Evolutionary conservation across 2,797 vertebrate species (phyloP).

Genomic region (Syncerus caffer): DNA sequence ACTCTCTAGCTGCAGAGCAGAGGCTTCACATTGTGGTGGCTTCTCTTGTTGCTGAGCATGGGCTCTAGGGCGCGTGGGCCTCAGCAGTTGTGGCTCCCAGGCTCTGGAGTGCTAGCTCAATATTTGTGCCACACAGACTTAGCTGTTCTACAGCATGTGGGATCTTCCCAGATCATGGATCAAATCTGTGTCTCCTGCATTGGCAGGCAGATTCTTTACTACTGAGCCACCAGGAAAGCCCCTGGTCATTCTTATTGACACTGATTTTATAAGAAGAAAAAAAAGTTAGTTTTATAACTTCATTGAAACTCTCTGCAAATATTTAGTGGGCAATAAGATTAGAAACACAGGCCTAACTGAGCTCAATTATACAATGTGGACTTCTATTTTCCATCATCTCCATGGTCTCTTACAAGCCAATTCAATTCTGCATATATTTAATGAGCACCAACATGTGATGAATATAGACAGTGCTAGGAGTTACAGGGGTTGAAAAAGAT

Average conservation of each 20-base stretch:
- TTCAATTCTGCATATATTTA: slow-evolving; percentile 17
- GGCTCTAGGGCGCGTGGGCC: neutral
- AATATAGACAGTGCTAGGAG: neutral
- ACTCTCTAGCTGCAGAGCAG: neutral
- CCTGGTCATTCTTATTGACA: neutral
- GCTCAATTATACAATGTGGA: neutral
- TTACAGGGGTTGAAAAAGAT: neutral
- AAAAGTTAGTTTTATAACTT: neutral
- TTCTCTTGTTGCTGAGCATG: neutral
- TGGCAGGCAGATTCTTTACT: neutral
- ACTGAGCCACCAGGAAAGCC: neutral
- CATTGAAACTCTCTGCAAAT: slow-evolving; percentile 9
- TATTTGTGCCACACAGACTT: neutral
- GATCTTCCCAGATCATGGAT: neutral
- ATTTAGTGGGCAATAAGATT: neutral
- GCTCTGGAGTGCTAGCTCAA: neutral
- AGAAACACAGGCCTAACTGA: neutral
- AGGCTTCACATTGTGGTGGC: neutral
- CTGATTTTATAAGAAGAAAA: neutral
- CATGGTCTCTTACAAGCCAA: neutral
- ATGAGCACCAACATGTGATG: neutral
- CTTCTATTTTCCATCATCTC: neutral
- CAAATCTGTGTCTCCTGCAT: neutral
- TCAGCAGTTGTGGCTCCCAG: neutral
- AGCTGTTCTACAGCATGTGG: neutral